Evolutionary conservation across 2,888 invertebrate genomes (phyloP).

Genomic region (Pherbina coryleti): DNA sequence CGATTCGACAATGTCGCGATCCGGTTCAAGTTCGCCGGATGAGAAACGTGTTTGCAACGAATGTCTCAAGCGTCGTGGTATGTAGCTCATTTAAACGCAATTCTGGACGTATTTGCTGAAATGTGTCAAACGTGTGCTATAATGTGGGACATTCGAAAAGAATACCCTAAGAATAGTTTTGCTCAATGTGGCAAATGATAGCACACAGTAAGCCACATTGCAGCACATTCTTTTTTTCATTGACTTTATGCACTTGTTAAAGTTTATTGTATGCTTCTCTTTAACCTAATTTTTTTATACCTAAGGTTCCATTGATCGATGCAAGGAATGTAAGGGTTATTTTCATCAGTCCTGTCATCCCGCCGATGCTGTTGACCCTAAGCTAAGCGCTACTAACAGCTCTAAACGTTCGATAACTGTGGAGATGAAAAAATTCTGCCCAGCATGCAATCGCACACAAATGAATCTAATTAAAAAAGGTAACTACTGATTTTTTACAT

Average conservation of each 20-base stretch:
- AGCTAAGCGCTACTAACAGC: constrained; percentile 42
- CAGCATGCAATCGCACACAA: constrained; percentile 47
- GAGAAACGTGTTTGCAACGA: constrained; percentile 59
- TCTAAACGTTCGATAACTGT: neutral
- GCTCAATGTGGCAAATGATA: too few relatives aligned
- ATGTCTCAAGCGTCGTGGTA: constrained; percentile 59
- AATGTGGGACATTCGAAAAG: too few relatives aligned
- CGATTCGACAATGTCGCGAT: constrained; percentile 47
- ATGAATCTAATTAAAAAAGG: constrained; percentile 46
- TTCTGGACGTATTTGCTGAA: neutral
- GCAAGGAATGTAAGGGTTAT: constrained; percentile 53
- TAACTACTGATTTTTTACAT: constrained; percentile 4
- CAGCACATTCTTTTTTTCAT: too few relatives aligned
- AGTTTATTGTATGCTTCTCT: too few relatives aligned
- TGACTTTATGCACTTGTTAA: too few relatives aligned
- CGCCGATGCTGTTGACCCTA: constrained; percentile 41
- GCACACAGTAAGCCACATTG: too few relatives aligned
- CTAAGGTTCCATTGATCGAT: constrained; percentile 49
- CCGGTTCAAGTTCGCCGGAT: constrained; percentile 56
- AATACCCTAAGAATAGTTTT: too few relatives aligned
- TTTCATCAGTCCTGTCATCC: constrained; percentile 57
- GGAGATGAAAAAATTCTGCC: constrained; percentile 45
- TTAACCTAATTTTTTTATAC: too few relatives aligned
- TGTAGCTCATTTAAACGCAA: constrained; percentile 16
- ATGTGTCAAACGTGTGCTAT: neutral